phyloP scores from a whole-genome alignment of 2,113 vertebrate genomes.

The Ardeotis arabs region DNA sequence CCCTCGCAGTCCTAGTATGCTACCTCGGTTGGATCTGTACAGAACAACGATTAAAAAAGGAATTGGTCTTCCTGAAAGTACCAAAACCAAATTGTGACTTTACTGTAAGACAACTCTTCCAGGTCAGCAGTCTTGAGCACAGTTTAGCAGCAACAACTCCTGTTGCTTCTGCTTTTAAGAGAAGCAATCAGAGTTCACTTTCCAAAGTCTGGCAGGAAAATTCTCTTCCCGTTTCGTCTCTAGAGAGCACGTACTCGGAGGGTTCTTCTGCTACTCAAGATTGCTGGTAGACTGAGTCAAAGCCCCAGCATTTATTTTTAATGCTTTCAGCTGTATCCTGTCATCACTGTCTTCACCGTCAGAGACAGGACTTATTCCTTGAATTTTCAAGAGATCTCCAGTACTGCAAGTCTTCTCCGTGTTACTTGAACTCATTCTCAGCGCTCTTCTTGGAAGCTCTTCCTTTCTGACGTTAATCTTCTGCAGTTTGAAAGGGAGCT shows the following conservation, averaged over 20 bases:
- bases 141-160: neutral
- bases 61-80: neutral
- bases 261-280: conserved; percentile 73
- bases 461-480: conserved; percentile 81
- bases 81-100: neutral
- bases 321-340: conserved; percentile 74
- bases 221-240: conserved; percentile 76
- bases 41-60: neutral
- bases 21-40: neutral
- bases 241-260: neutral
- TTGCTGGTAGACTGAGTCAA: conserved; percentile 79
- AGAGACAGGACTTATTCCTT: conserved; percentile 74
- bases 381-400: conserved; percentile 80
- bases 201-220: conserved; percentile 79
- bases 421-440: conserved; percentile 61
- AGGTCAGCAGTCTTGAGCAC: neutral
- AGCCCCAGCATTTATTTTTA: conserved; percentile 69
- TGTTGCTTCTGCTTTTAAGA: conserved; percentile 18
- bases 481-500: conserved; percentile 82
- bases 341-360: conserved; percentile 69
- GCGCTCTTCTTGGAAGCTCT: conserved; percentile 69
- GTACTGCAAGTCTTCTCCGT: conserved; percentile 79
- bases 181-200: conserved; percentile 78
- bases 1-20: neutral
- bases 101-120: neutral